A percentile compares a stretch with the other conserved stretches of the same genome.
Conservation (phyloP, 2,797 vertebrate species). For the Antennarius maculatus region DNA sequence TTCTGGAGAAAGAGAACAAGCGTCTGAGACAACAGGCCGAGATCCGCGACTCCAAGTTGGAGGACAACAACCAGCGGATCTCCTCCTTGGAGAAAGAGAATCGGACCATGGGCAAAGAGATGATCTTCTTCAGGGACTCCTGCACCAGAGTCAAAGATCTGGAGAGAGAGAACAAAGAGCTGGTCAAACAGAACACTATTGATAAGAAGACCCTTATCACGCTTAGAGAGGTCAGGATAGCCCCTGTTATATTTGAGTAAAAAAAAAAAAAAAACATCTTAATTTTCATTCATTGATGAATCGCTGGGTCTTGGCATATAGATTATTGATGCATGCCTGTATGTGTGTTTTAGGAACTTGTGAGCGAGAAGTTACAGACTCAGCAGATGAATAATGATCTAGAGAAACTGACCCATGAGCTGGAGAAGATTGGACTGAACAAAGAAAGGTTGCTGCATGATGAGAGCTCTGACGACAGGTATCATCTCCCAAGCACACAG, state of each 20-base stretch:
- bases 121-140: slow-evolving; percentile 90
- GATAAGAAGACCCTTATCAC: slow-evolving; percentile 95
- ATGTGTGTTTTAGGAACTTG: slow-evolving; percentile 87
- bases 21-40: slow-evolving; percentile 95
- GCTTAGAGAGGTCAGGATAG: slow-evolving; percentile 87
- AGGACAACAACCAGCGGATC: slow-evolving; percentile 91
- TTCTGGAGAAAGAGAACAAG: slow-evolving; percentile 97
- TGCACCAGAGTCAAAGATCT: slow-evolving; percentile 91
- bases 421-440: slow-evolving; percentile 97
- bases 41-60: slow-evolving; percentile 93
- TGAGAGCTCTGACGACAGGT: slow-evolving; percentile 94
- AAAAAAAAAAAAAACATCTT: neutral
- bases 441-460: slow-evolving; percentile 94
- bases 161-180: slow-evolving; percentile 95
- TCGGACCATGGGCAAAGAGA: slow-evolving; percentile 91
- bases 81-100: slow-evolving; percentile 93
- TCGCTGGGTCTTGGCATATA: neutral
- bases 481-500: slow-evolving; percentile 20
- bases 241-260: neutral
- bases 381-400: slow-evolving; percentile 98
- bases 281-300: slow-evolving; percentile 6
- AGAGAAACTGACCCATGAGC: slow-evolving; percentile 94
- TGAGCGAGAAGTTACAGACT: slow-evolving; percentile 93
- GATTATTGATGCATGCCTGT: neutral
- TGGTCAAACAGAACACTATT: slow-evolving; percentile 91